Base-by-base conservation (phyloP, 2,888 invertebrate genomes). In the Hypolimnas misippus region DNA sequence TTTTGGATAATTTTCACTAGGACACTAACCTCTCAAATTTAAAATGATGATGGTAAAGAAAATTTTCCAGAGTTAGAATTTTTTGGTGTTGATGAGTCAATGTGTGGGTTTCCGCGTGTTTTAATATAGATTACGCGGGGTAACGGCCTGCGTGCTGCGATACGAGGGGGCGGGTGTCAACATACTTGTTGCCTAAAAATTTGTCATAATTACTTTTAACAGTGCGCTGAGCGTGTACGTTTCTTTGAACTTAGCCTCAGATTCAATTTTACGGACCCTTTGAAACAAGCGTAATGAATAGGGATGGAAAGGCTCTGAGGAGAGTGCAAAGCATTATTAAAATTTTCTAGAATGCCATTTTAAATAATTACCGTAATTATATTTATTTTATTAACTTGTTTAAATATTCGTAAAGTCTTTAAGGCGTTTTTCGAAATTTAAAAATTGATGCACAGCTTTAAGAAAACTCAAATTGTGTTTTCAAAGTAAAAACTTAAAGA, bases 131-230 rank as follows among this genome's bases (percentile, higher is more conserved):
- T 65, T 69, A 59, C 67, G 69, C 63, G 49, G 74, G 72, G 66
- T 73, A 75, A 73, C 62, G 74, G 68, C 72, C 75, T 58, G 66
- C 52, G 21, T 46, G 42, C 44, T 58, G 62, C 62, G 65, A 62
- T 65, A 65, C 62, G 71, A 72, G 70, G 70, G 67, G 73, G 70
- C 72, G 70, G 65, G 68, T 69, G 73, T 73, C 70, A 75, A 71
- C 67, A 75, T 65, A 67, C 72, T 71, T 70, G 66, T 67, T 65
- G 61, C 67, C 63, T 66, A 68, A 61, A 65, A 64, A 64, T 53
- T 55, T 38, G 17, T 61, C 40, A 50, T 59, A 46, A 55, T 53
- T 40, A 21, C 31, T 59, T 49, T 29, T 33, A 12, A 44, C 14
- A 52, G 44, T 7, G 33, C 10, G 14, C 35, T 52, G 52, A 51